Evolutionary conservation across 2,113 vertebrate species (phyloP).

Genomic region (Coryphaenoides rupestris): DNA sequence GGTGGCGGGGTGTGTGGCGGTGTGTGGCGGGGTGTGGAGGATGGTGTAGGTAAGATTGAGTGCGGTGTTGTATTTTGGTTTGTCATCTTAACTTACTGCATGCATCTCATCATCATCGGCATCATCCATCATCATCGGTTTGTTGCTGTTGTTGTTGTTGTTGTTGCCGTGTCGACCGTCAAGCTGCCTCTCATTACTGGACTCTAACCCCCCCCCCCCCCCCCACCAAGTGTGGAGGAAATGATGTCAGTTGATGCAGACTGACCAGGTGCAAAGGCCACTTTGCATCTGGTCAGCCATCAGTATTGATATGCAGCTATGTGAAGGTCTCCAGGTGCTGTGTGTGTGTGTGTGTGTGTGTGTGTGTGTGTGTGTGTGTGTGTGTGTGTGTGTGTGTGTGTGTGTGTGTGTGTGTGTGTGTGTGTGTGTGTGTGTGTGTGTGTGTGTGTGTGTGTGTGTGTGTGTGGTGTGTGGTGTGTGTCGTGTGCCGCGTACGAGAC

Average conservation of each 20-base stretch:
- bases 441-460: neutral
- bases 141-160: neutral
- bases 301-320: slow-evolving; percentile 34
- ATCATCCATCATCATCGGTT: too few species aligned
- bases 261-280: too few species aligned
- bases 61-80: slow-evolving; percentile 2
- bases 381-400: too few species aligned
- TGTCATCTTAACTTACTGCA: slow-evolving; percentile 53
- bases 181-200: slow-evolving; percentile 35
- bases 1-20: neutral
- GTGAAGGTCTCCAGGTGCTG: too few species aligned
- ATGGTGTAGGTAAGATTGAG: neutral
- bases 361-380: slow-evolving; percentile 21
- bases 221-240: too few species aligned
- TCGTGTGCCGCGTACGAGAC: too few species aligned
- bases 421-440: slow-evolving; percentile 12
- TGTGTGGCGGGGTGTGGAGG: neutral
- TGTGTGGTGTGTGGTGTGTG: neutral
- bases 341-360: neutral
- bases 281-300: slow-evolving; percentile 19
- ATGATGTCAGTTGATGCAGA: too few species aligned
- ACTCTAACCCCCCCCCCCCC: neutral
- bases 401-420: slow-evolving; percentile 12
- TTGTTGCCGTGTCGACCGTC: slow-evolving; percentile 40
- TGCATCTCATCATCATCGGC: slow-evolving; percentile 49